Percentiles rank a stretch among this genome's conserved stretches.
phyloP scores from a whole-genome alignment of 2,888 invertebrate genomes.

The Rapana venosa region DNA sequence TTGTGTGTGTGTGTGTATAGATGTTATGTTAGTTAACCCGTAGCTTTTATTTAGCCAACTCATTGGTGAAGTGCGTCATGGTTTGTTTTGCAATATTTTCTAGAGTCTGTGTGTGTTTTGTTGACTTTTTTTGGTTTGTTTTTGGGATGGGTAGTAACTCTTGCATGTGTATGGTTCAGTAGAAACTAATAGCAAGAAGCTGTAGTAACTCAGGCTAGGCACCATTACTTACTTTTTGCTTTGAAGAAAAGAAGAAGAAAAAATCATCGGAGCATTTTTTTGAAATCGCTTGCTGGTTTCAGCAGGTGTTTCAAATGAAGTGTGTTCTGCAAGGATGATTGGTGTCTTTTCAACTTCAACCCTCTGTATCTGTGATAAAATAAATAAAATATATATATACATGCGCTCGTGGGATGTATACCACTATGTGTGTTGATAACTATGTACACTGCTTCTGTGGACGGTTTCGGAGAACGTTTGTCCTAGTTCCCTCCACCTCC shows the following conservation, averaged over 20 bases:
- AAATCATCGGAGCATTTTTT: not conserved
- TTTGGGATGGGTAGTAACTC: too few species aligned
- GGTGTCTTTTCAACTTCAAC: constrained; percentile 25
- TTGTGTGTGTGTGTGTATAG: too few species aligned
- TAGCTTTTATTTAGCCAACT: too few species aligned
- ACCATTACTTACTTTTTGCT: constrained; percentile 23
- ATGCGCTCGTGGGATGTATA: not conserved
- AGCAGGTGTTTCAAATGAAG: not conserved
- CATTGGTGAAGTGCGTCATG: too few species aligned
- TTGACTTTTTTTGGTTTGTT: too few species aligned
- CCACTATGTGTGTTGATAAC: not conserved
- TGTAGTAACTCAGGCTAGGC: constrained; percentile 8
- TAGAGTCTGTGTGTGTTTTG: too few species aligned
- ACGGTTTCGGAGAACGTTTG: not conserved
- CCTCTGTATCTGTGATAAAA: constrained; percentile 34
- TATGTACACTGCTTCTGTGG: constrained; percentile 6
- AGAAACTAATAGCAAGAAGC: too few species aligned
- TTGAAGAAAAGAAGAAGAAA: not conserved
- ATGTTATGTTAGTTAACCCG: too few species aligned
- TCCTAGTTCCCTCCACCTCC: too few species aligned
- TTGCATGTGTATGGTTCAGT: too few species aligned
- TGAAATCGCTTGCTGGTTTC: not conserved
- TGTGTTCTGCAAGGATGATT: not conserved
- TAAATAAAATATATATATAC: not conserved
- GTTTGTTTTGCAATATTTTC: too few species aligned